Conservation (phyloP, 2,113 vertebrate genomes). For the Hyaena hyaena region DNA sequence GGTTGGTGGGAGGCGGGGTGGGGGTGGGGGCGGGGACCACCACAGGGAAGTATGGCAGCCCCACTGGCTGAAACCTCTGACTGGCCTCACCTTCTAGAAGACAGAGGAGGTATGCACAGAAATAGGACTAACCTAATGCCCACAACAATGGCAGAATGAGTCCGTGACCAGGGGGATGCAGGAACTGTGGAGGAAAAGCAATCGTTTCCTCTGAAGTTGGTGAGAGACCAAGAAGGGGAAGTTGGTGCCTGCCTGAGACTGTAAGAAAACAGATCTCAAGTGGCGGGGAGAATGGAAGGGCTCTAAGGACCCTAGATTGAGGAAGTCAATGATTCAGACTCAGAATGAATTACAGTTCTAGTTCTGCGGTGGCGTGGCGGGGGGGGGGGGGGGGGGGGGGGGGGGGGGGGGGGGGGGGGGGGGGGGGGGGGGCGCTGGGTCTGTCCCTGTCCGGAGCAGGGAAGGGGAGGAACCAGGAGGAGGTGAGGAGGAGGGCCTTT, state of each 20-base stretch:
- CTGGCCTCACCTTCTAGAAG: not conserved
- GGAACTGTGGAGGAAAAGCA: constrained; percentile 48
- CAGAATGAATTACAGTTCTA: not conserved
- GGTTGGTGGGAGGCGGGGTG: fast-evolving
- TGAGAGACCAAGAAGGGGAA: constrained; percentile 52
- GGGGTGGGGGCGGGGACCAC: no score
- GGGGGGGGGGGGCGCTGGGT: no score
- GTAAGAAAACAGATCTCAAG: not conserved
- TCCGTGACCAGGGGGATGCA: not conserved
- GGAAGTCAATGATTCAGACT: constrained; percentile 13
- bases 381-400: no score
- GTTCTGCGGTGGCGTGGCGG: not conserved
- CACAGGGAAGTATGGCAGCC: not conserved
- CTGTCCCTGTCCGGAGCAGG: no score
- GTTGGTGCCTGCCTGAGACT: not conserved
- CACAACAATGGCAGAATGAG: not conserved
- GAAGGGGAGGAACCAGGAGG: not conserved
- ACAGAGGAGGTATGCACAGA: not conserved
- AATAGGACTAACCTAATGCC: not conserved
- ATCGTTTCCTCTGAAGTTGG: constrained; percentile 64
- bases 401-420: no score
- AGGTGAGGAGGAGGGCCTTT: not conserved
- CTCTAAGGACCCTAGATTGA: not conserved
- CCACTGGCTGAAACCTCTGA: not conserved
- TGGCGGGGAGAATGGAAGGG: not conserved